phyloP scores from a whole-genome alignment of 2,797 vertebrate genomes.

The Scleropages formosus region DNA sequence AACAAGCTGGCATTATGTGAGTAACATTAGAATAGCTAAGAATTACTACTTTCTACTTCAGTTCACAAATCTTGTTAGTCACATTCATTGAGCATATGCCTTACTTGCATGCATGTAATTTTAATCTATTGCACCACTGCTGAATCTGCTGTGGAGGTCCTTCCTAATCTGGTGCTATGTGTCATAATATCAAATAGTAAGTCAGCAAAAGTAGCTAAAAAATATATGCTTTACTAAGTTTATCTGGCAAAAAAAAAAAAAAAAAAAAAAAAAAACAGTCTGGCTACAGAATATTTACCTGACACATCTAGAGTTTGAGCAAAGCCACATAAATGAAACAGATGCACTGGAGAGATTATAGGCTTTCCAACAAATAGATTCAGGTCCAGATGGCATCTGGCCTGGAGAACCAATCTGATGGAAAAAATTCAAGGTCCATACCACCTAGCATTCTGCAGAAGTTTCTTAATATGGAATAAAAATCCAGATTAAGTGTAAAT shows the following conservation, averaged over 20 bases:
- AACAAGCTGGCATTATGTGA: no score
- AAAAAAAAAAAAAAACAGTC: conserved; percentile 14
- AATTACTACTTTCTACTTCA: no score
- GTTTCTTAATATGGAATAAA: not conserved
- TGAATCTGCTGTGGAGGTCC: no score
- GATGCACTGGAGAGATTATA: conserved; percentile 30
- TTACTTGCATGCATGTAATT: no score
- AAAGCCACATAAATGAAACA: conserved; percentile 27
- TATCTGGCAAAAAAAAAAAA: not conserved
- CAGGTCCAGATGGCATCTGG: conserved; percentile 33
- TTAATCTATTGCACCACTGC: no score
- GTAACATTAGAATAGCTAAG: no score
- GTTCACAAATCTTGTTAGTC: no score
- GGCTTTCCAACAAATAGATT: conserved; percentile 26
- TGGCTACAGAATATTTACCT: conserved; percentile 23
- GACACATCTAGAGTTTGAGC: conserved; percentile 8
- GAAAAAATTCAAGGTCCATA: conserved; percentile 1
- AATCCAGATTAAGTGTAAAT: conserved; percentile 17
- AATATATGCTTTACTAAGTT: conserved; percentile 11
- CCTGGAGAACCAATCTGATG: conserved; percentile 16
- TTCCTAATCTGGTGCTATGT: no score
- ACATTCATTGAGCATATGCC: no score
- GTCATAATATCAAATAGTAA: no score
- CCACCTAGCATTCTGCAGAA: conserved; percentile 8
- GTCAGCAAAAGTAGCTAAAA: no score